phyloP scores from a whole-genome alignment of 1,140 invertebrate species.

The Gonioctena quinquepunctata region DNA sequence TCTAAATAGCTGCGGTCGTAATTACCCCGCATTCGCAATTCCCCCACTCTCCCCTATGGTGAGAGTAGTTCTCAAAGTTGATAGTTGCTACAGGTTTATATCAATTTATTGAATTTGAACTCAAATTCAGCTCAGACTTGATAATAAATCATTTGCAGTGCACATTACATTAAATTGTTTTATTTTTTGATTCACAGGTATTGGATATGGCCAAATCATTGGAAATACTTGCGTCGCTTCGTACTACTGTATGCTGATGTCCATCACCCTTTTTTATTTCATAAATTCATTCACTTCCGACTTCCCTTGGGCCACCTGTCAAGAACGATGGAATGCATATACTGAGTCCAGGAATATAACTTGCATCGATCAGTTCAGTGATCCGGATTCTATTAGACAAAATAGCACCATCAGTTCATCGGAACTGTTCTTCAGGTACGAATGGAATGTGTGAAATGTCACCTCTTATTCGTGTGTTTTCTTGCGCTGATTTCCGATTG shows the following conservation, averaged over 20 bases:
- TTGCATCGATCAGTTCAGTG: conserved; percentile 46
- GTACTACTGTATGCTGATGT: conserved; percentile 83
- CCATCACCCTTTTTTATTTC: conserved; percentile 76
- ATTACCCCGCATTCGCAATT: no score
- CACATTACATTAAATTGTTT: no score
- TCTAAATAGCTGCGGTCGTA: no score
- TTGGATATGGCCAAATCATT: conserved; percentile 78
- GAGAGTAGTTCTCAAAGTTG: no score
- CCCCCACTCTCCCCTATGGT: no score
- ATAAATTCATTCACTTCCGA: conserved; percentile 65
- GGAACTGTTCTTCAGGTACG: conserved; percentile 66
- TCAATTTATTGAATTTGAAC: no score
- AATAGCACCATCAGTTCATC: conserved; percentile 59
- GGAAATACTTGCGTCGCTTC: conserved; percentile 70
- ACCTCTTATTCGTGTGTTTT: no score
- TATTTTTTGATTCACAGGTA: conserved; percentile 61
- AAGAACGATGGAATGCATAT: conserved; percentile 61
- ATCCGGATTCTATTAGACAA: neutral
- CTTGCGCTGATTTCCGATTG: no score
- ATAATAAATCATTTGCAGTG: no score
- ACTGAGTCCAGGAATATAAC: conserved; percentile 16
- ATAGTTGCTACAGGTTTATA: no score
- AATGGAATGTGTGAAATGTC: no score
- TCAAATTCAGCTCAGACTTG: no score
- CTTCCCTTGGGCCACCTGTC: conserved; percentile 70